These are phyloP conservation scores for Scrobipalpa costella DNA, from an alignment of 2,888 invertebrate genomes.

Conservation along the genomic window DNA sequence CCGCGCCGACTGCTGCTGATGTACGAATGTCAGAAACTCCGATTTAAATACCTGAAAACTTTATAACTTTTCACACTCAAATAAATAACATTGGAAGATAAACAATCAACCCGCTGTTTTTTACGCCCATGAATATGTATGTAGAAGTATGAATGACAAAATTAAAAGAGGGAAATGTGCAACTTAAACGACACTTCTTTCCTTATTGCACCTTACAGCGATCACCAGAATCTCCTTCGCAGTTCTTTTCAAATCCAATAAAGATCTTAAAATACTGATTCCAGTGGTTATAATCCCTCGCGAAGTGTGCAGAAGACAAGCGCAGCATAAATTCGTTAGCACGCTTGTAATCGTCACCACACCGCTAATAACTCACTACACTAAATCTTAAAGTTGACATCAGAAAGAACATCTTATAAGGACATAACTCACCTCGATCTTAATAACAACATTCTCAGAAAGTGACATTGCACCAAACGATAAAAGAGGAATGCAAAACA, in stretches of 20 bases:
- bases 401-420: slow-evolving; percentile 77
- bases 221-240: slow-evolving; percentile 62
- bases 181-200: not conserved
- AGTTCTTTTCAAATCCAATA: slow-evolving; percentile 66
- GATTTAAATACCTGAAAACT: slow-evolving; percentile 25
- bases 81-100: slow-evolving; percentile 21
- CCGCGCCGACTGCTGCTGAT: slow-evolving; percentile 59
- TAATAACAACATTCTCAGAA: slow-evolving; percentile 46
- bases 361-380: slow-evolving; percentile 70
- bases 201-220: slow-evolving; percentile 59
- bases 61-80: slow-evolving; percentile 40
- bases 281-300: slow-evolving; percentile 65
- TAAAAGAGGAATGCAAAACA: not conserved
- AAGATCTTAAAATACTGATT: slow-evolving; percentile 71
- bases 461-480: slow-evolving; percentile 15
- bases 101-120: slow-evolving; percentile 35
- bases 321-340: slow-evolving; percentile 76
- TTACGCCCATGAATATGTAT: slow-evolving; percentile 4
- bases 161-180: not conserved
- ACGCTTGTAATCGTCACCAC: slow-evolving; percentile 70
- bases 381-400: slow-evolving; percentile 80
- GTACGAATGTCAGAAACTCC: slow-evolving; percentile 63
- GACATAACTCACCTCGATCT: slow-evolving; percentile 67
- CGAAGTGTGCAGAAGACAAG: slow-evolving; percentile 67
- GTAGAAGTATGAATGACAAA: slow-evolving; percentile 2